Conservation (phyloP, 2,888 invertebrate species). For the Zygaena filipendulae region DNA sequence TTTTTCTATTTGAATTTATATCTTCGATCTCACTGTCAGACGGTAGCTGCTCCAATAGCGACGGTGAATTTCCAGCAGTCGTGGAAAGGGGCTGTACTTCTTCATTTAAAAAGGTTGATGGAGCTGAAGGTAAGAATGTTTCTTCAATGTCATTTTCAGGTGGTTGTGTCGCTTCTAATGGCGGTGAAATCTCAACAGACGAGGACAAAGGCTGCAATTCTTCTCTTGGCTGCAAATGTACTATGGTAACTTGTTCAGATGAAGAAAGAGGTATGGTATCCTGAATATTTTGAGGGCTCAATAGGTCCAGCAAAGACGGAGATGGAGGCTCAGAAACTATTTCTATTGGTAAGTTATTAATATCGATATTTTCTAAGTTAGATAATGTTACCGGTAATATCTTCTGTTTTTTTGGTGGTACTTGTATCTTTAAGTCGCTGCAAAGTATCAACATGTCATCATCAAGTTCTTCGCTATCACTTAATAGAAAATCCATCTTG, state of each 20-base stretch:
- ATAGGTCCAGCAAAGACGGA: constrained; percentile 4
- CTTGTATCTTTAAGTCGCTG: constrained; percentile 6
- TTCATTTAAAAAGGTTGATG: constrained; percentile 1
- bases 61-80: constrained; percentile 3
- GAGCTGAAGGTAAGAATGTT: constrained; percentile 3
- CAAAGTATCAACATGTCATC: constrained; percentile 8
- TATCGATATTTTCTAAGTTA: constrained; percentile 6
- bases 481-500: constrained; percentile 4
- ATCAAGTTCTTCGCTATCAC: constrained; percentile 7
- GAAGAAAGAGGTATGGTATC: constrained; percentile 1
- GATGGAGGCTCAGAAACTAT: constrained; percentile 8
- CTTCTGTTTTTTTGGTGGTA: constrained; percentile 7
- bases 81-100: constrained; percentile 1
- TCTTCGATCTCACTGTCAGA: constrained; percentile 9
- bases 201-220: constrained; percentile 1
- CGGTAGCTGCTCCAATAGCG: constrained; percentile 5
- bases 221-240: constrained; percentile 1
- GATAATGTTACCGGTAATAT: constrained; percentile 3
- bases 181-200: constrained; percentile 6
- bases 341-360: constrained; percentile 9
- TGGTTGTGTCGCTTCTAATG: constrained; percentile 7
- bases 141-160: constrained; percentile 7
- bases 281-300: constrained; percentile 1
- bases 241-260: constrained; percentile 1
- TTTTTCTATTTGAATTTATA: constrained; percentile 13